Evolutionary conservation across 2,113 vertebrate genomes (phyloP).

Genomic region (Narcine bancroftii): DNA sequence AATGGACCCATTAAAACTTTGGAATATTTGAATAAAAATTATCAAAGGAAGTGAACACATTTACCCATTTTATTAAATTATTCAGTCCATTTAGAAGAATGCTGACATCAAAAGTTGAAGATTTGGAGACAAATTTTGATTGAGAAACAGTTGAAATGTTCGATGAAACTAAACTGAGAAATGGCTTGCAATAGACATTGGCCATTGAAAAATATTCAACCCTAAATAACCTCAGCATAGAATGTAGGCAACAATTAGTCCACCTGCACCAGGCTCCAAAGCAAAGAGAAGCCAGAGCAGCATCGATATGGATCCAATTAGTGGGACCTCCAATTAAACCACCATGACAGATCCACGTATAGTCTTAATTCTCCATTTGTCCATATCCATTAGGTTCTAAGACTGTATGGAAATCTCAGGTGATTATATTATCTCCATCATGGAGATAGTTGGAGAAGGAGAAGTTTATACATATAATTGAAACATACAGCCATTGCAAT

Average conservation of each 20-base stretch:
- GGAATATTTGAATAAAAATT: not conserved
- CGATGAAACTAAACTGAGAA: not conserved
- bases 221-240: not conserved
- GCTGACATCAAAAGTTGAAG: not conserved
- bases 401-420: not conserved
- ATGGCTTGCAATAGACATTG: not conserved
- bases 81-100: not conserved
- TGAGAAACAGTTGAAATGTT: not conserved
- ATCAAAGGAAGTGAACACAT: not conserved
- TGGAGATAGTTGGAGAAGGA: not conserved
- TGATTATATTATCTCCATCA: not conserved
- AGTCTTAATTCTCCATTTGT: not conserved
- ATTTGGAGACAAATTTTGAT: not conserved
- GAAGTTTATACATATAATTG: too few species aligned
- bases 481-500: too few species aligned
- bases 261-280: not conserved
- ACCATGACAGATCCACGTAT: not conserved
- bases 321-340: not conserved
- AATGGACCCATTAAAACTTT: not conserved
- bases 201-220: not conserved
- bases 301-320: not conserved
- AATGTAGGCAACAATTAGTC: not conserved
- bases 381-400: not conserved
- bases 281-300: not conserved
- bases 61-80: not conserved